Evolutionary conservation across 1,140 invertebrate species (phyloP), one percentile per base, ranked within the genome.

Genomic region (Penaeus vannamei): DNA sequence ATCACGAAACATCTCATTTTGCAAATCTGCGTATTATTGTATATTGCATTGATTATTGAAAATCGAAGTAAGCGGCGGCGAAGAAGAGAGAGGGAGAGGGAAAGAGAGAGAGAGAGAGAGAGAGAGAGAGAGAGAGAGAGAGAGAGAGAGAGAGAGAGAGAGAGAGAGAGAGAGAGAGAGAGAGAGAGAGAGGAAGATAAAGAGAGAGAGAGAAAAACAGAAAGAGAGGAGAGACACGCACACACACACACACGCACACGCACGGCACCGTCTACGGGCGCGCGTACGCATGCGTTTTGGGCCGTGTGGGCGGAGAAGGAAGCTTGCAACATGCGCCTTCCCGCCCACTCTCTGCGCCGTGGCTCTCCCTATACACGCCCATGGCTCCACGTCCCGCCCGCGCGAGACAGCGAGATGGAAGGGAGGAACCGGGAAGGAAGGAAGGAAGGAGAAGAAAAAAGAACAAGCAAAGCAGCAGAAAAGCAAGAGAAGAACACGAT

Each of bases 1-100:
- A 87, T 87, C 85, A 81, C 76, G 85, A 87, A 87, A 81, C 85
- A 81, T 87, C 85, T 87, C 85, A 82, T 87, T 87, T 87, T 87
- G 59, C 66, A 87, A 64, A 81, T 87, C 85, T 81, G 76, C 77
- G 85, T 81, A 87, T 87, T 87, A 87, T 81, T 87, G 85, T 61
- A 87, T 87, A 66, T 87, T 87, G 76, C 77, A 87, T 87, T 87
- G 85, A 87, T 87, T 87, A 87, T 87, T 87, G 85, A 87, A 87
- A 87, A 87, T 87, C 85, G 85, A 87, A 82, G 85, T 59, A 59
- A 53, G 84, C 84, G 84, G 64, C 59, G 59, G 84, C 84, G 84
- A 53, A 10, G 59, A 22, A 53, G 53, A 53, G 84, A n/a, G 53
- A 53, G 53, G 1, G 14, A 2, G 12, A 53, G 84, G 64, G 84